Percentiles rank a stretch among this genome's conserved stretches.
Conservation (phyloP, 2,888 invertebrate species). For the Oxystoma pomonae region DNA sequence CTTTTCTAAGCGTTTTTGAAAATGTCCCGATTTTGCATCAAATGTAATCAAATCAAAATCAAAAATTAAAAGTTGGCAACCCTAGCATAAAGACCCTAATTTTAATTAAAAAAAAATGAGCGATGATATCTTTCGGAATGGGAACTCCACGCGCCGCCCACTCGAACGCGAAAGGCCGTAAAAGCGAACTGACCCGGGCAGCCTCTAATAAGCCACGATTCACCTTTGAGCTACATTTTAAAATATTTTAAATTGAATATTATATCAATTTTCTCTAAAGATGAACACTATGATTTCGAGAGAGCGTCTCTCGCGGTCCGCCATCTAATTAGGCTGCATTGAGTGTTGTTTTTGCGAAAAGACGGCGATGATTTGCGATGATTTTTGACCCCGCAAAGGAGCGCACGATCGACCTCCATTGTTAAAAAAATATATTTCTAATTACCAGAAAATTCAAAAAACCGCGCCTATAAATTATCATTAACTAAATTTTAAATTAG, state of each 20-base stretch:
- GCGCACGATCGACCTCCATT: background rate
- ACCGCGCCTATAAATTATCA: too few species aligned
- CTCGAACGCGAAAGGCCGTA: background rate
- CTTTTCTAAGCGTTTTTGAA: too few species aligned
- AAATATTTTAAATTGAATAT: constrained; percentile 13
- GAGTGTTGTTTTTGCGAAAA: background rate
- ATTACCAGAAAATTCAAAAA: too few species aligned
- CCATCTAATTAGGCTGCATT: background rate
- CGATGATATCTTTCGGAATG: background rate
- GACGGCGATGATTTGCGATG: background rate
- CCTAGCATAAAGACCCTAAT: background rate
- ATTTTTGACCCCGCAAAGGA: background rate
- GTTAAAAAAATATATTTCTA: too few species aligned
- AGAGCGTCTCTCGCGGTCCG: background rate
- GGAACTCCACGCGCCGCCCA: background rate
- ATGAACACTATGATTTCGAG: background rate
- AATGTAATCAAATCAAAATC: too few species aligned
- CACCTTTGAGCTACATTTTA: constrained; percentile 34
- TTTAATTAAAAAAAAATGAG: background rate
- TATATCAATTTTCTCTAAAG: background rate
- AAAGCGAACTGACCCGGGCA: background rate
- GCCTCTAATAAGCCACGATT: constrained; percentile 31
- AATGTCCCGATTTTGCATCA: too few species aligned
- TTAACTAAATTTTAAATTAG: too few species aligned
- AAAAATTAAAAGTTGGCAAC: too few species aligned